phyloP scores from a whole-genome alignment of 2,888 invertebrate species.

The Lymantria monacha region DNA sequence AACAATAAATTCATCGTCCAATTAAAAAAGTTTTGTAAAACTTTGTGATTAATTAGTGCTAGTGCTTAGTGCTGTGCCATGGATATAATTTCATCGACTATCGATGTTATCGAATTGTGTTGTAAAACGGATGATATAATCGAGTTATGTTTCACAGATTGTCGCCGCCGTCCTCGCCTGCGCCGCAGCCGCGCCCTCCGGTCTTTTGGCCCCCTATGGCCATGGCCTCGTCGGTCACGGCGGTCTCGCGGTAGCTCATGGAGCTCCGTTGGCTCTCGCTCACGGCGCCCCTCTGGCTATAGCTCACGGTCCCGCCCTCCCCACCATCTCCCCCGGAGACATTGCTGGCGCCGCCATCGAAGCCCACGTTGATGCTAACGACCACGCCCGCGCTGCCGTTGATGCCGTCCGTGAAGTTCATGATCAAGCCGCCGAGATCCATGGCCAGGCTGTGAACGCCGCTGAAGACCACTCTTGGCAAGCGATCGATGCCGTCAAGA shows the following conservation, averaged over 20 bases:
- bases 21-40: neutral
- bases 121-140: constrained; percentile 31
- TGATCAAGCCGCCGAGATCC: constrained; percentile 73
- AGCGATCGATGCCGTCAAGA: constrained; percentile 71
- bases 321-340: constrained; percentile 75
- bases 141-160: constrained; percentile 68
- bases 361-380: constrained; percentile 70
- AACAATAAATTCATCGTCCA: neutral
- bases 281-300: constrained; percentile 44
- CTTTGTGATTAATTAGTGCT: constrained; percentile 20
- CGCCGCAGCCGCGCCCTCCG: constrained; percentile 71
- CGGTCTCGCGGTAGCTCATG: constrained; percentile 46
- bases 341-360: constrained; percentile 71
- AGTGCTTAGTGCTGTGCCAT: constrained; percentile 34
- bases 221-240: constrained; percentile 38
- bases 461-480: constrained; percentile 77
- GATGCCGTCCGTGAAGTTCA: constrained; percentile 70
- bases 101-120: constrained; percentile 18
- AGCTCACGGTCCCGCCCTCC: constrained; percentile 52
- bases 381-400: constrained; percentile 71
- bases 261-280: constrained; percentile 40
- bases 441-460: constrained; percentile 73
- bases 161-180: constrained; percentile 78
- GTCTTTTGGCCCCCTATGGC: constrained; percentile 62
- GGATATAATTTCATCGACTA: constrained; percentile 11